phyloP scores from a whole-genome alignment of 2,888 invertebrate genomes.

The Protodeltote pygarga region DNA sequence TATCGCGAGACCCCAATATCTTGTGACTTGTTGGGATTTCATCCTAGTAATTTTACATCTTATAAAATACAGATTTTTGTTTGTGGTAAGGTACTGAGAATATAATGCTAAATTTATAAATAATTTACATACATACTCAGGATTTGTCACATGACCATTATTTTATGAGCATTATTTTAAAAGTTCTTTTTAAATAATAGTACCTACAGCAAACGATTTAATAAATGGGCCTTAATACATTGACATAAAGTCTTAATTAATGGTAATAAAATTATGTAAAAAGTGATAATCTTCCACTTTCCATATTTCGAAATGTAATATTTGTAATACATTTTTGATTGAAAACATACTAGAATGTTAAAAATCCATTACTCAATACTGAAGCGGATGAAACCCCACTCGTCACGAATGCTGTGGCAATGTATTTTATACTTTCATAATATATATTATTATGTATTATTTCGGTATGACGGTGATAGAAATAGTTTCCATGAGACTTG shows the following conservation, averaged over 20 bases:
- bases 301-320: conserved; percentile 2
- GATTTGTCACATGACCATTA: no score
- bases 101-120: no score
- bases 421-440: conserved; percentile 22
- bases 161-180: no score
- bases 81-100: no score
- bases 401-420: conserved; percentile 6
- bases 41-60: background rate
- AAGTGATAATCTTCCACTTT: background rate
- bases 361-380: conserved; percentile 1
- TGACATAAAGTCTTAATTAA: conserved; percentile 1
- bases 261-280: background rate
- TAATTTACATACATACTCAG: no score
- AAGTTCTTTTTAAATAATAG: no score
- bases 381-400: conserved; percentile 27
- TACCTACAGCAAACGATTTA: no score
- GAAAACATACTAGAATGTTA: background rate
- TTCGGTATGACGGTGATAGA: conserved; percentile 14
- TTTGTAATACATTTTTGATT: background rate
- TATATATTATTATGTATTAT: conserved; percentile 20
- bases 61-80: no score
- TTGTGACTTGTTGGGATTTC: conserved; percentile 27
- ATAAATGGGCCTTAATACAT: background rate
- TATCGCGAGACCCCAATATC: conserved; percentile 1
- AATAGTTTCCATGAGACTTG: conserved; percentile 30